Evolutionary conservation across 2,113 vertebrate genomes (phyloP).

Genomic region (Girardinichthys multiradiatus): DNA sequence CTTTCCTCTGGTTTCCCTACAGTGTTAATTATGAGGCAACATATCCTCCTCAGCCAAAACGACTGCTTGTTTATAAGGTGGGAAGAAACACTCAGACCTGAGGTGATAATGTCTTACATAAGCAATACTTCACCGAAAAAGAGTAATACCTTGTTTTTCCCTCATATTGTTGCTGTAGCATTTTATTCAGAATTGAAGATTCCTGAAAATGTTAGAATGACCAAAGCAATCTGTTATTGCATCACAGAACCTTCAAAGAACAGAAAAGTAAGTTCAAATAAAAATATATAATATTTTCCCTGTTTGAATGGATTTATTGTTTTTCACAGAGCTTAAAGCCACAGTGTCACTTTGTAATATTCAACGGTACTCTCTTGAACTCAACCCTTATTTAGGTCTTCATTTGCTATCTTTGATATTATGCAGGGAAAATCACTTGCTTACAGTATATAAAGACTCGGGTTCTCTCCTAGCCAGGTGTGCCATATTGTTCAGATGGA

Average conservation of each 20-base stretch:
- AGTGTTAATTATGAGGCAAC: conserved; percentile 8
- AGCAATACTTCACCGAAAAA: conserved; percentile 41
- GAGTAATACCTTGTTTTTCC: conserved; percentile 5
- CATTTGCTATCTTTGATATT: no score
- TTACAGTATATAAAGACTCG: no score
- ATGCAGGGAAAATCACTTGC: no score
- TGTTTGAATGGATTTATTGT: background rate
- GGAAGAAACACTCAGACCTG: conserved; percentile 11
- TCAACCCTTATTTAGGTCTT: no score
- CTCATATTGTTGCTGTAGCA: conserved; percentile 37
- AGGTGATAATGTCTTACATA: conserved; percentile 1
- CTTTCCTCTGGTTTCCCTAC: conserved; percentile 16
- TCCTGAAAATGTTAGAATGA: conserved; percentile 18
- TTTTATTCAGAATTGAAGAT: conserved; percentile 39
- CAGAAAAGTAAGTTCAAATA: background rate
- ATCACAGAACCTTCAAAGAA: conserved; percentile 27
- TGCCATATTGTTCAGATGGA: no score
- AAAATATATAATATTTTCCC: background rate
- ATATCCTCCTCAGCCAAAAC: conserved; percentile 20
- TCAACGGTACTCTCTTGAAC: background rate
- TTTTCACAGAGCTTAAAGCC: background rate
- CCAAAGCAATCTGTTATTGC: conserved; percentile 13
- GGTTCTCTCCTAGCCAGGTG: no score
- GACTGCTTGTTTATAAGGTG: conserved; percentile 28
- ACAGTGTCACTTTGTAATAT: no score